These are phyloP conservation scores for Fragum sueziense DNA, from an alignment of 2,888 invertebrate species.

Conservation along the genomic window DNA sequence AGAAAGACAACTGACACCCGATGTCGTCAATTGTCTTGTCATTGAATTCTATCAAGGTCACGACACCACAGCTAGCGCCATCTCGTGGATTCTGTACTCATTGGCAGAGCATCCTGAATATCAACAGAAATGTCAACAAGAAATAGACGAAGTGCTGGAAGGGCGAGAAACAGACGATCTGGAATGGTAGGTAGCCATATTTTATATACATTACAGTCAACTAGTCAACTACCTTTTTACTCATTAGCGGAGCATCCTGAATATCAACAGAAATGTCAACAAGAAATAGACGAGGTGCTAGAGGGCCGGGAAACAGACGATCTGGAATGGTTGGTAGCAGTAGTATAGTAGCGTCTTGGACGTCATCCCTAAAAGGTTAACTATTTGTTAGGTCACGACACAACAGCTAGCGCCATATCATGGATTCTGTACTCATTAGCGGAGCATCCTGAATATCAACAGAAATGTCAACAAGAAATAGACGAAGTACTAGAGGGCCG, in stretches of 20 bases:
- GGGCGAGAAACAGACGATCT: slow-evolving; percentile 32
- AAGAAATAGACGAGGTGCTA: no score
- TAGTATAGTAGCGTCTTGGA: no score
- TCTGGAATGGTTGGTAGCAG: no score
- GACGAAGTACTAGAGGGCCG: slow-evolving; percentile 65
- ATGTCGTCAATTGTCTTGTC: no score
- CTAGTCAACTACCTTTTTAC: no score
- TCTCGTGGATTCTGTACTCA: slow-evolving; percentile 72
- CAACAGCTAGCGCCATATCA: slow-evolving; percentile 74
- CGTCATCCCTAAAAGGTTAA: no score
- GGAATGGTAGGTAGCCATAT: background rate
- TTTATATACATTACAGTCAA: no score
- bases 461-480: slow-evolving; percentile 67
- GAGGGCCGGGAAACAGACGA: no score
- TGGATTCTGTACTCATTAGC: slow-evolving; percentile 74
- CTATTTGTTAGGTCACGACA: slow-evolving; percentile 77
- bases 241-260: no score
- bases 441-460: slow-evolving; percentile 67
- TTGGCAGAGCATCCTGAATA: background rate
- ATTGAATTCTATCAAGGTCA: no score
- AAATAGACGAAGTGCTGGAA: slow-evolving; percentile 44
- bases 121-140: background rate
- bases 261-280: no score
- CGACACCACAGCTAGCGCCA: slow-evolving; percentile 75
- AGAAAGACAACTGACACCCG: background rate